Conservation (phyloP, 2,113 vertebrate species). For the Brachionichthys hirsutus region DNA sequence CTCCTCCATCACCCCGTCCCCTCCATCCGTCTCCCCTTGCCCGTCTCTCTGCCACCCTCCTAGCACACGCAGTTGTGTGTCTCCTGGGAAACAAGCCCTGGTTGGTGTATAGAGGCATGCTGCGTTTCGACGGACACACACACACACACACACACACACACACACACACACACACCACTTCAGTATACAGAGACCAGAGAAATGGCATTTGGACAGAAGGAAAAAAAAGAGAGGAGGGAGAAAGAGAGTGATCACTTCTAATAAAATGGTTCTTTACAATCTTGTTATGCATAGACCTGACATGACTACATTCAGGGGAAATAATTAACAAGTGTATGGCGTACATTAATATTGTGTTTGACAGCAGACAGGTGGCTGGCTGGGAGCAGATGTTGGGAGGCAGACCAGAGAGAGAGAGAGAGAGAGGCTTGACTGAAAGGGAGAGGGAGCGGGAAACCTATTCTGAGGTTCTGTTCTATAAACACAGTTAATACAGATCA, state of each 20-base stretch:
- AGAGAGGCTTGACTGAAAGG: conserved; percentile 11
- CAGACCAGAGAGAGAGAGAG: conserved; percentile 34
- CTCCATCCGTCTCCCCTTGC: conserved; percentile 32
- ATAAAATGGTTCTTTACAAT: conserved; percentile 64
- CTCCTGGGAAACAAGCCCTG: conserved; percentile 69
- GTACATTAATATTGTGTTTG: conserved; percentile 69
- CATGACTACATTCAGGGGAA: conserved; percentile 61
- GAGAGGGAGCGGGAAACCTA: conserved; percentile 9
- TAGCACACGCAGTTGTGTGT: conserved; percentile 73
- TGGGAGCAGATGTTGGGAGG: conserved; percentile 70
- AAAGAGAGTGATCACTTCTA: conserved; percentile 66
- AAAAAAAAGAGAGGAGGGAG: conserved; percentile 22
- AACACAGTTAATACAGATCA: conserved; percentile 4
- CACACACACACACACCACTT: conserved; percentile 53
- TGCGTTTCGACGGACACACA: conserved; percentile 32
- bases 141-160: conserved; percentile 38
- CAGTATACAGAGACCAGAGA: conserved; percentile 62
- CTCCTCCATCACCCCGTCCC: conserved; percentile 54
- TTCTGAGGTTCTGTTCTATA: conserved; percentile 3
- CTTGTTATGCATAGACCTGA: conserved; percentile 66
- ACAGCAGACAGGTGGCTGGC: conserved; percentile 74
- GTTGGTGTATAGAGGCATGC: conserved; percentile 62
- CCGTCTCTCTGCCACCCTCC: conserved; percentile 74
- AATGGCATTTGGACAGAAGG: conserved; percentile 49
- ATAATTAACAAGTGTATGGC: conserved; percentile 72